A percentile compares a stretch with the other conserved stretches of the same genome.
These are phyloP conservation scores for Myotis lucifugus DNA, from an alignment of 2,113 vertebrate species.

Conservation along the genomic window DNA sequence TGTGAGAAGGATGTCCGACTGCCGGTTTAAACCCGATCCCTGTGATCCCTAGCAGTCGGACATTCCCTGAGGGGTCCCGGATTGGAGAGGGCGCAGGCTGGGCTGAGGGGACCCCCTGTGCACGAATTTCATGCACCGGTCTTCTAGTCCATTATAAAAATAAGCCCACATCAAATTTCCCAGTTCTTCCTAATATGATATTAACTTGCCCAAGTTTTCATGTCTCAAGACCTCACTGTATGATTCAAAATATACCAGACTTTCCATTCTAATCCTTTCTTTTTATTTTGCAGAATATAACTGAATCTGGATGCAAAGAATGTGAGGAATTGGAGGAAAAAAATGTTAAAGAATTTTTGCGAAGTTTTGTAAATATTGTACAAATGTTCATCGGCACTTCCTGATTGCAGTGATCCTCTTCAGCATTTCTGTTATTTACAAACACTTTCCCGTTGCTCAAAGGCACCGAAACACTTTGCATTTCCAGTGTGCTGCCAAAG, in stretches of 20 bases:
- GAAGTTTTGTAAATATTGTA: conserved; percentile 74
- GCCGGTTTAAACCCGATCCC: too few species aligned
- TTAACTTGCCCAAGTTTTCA: not conserved
- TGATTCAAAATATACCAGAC: not conserved
- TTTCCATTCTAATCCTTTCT: not conserved
- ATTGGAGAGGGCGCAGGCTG: too few species aligned
- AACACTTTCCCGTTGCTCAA: not conserved
- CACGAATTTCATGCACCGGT: too few species aligned
- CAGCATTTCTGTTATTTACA: not conserved
- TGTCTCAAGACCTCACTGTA: not conserved
- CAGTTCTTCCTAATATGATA: not conserved
- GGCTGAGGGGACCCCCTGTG: too few species aligned
- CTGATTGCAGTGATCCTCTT: not conserved
- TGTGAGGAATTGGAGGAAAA: conserved; percentile 89
- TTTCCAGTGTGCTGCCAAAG: not conserved
- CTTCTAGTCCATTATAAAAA: not conserved
- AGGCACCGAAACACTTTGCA: not conserved
- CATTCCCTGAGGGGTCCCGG: too few species aligned
- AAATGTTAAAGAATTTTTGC: conserved; percentile 81
- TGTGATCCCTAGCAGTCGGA: too few species aligned
- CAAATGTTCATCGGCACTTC: conserved; percentile 57
- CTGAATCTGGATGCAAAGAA: conserved; percentile 82
- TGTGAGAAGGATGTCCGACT: too few species aligned
- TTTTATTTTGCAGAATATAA: conserved; percentile 67
- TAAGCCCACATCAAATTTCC: not conserved